Evolutionary conservation across 2,888 invertebrate genomes (phyloP), one percentile per base, ranked within the genome.

Genomic region (Eurytoma adleriae): DNA sequence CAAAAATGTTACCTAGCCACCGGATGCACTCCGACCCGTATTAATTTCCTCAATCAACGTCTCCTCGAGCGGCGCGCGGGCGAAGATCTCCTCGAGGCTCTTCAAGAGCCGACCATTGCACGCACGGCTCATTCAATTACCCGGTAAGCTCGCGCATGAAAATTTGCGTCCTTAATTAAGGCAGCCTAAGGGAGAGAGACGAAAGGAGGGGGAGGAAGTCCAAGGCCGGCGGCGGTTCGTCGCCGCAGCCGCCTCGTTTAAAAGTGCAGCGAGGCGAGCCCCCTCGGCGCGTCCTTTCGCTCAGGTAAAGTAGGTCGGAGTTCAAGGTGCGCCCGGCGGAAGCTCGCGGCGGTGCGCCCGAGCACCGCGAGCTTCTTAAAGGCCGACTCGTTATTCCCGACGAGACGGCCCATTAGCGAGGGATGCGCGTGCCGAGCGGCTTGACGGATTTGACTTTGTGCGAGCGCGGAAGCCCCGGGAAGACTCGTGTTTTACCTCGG

Each of bases 261-360:
- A 78, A 73, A 78, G 79, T 72, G 67, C 72, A 78, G 67, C 72
- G 61, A 72, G 59, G 67, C 72, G 54, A 20, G 16, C 14, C 4
- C 7, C 13, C 62, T 14, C 10, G 7, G 62, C 30, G 64, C 77
- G 70, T 70, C 70, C 62, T 48, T 56, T 61, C 10, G n/a, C 20
- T 54, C 75, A 76, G 76, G 76, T 77, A 80, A 40, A 81, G 81
- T 81, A 74, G 81, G 81, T 81, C 81, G 75, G 74, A 81, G 81
- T 81, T 81, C 81, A 81, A 81, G 81, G 81, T 74, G 73, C 52
- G 18, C n/a, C 24, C 30, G 18, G 24, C 70, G 64, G 62, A 70
- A 77, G 71, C 70, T 27, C 66, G 50, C 66, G 24, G 64, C 69
- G 50, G 30, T 24, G 30, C 7, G 40, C 30, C 30, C 20, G 27